Base-by-base conservation (phyloP, 2,113 vertebrate genomes). In the Varanus salvator region DNA sequence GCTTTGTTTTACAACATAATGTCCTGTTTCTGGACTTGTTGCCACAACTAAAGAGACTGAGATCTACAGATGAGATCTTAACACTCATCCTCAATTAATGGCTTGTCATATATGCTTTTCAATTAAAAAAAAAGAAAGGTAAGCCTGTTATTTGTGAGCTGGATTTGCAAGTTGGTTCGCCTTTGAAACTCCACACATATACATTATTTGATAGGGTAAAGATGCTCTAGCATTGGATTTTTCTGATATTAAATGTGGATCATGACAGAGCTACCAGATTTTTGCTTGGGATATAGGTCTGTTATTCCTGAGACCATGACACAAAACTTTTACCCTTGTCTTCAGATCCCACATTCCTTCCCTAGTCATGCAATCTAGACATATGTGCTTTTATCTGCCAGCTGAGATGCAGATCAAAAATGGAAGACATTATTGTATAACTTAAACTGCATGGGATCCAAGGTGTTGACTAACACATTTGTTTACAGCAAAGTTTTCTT, bases 21-120 rank as follows among this genome's bases (percentile, higher is more conserved):
- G 8, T 80, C 4, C 4, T 94, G 92, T 91, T 89, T 85, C 90
- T 96, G 90, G 92, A 89, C 92, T 96, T 96, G 96, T 97, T 93
- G 96, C 96, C 97, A 96, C 96, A 96, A 96, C 97, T 97, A 97
- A 97, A 97, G 95, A 96, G 96, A 95, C 85, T 95, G 97, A 96
- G 96, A 96, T 96, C 95, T 94, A 90, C 86, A 54, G 91, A 90
- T 95, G 95, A 93, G 94, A 94, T 94, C 92, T 87, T 93, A 94
- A 91, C 91, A 95, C 15, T 66, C 60, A n/a, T 84, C 86, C 92
- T 90, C 92, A 92, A 95, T 91, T 93, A 93, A 95, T 91, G 90
- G 50, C 89, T 96, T 96, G 96, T 96, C 60, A 3, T 96, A 97
- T 85, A 72, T 60, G 66, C 86, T 94, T 96, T 95, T 95, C 52